These are phyloP conservation scores for Gadus chalcogrammus DNA, from an alignment of 2,113 vertebrate species.

Conservation along the genomic window DNA sequence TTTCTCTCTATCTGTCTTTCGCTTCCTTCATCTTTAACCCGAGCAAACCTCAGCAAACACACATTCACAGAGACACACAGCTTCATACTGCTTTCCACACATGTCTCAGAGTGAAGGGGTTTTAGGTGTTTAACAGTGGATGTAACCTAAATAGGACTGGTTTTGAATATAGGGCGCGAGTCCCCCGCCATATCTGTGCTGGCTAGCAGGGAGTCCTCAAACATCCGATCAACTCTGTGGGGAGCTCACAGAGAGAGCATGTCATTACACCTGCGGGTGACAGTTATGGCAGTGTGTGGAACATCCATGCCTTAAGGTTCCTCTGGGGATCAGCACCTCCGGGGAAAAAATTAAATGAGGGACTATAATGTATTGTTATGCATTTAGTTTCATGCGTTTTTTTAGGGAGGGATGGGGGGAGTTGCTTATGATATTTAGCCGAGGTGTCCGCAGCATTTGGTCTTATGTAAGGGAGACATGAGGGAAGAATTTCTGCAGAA, in stretches of 20 bases:
- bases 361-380: too few species aligned
- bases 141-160: conserved; percentile 39
- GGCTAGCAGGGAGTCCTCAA: conserved; percentile 38
- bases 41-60: conserved; percentile 7
- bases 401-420: conserved; percentile 18
- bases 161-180: conserved; percentile 32
- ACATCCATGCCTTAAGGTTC: conserved; percentile 44
- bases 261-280: conserved; percentile 34
- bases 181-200: conserved; percentile 25
- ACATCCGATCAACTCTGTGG: conserved; percentile 41
- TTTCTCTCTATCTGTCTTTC: not conserved
- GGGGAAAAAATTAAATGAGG: conserved; percentile 25
- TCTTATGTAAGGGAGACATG: conserved; percentile 45
- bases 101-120: conserved; percentile 14
- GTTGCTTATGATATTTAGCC: conserved; percentile 52
- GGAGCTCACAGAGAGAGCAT: conserved; percentile 28
- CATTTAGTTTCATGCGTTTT: conserved; percentile 18
- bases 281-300: conserved; percentile 40
- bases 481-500: conserved; percentile 29
- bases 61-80: conserved; percentile 21
- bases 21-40: not conserved
- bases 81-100: conserved; percentile 14
- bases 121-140: conserved; percentile 23
- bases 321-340: conserved; percentile 37
- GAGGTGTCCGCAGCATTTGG: conserved; percentile 53